Base-by-base conservation (phyloP, 2,797 vertebrate genomes). In the Helicolenus hilgendorfi region DNA sequence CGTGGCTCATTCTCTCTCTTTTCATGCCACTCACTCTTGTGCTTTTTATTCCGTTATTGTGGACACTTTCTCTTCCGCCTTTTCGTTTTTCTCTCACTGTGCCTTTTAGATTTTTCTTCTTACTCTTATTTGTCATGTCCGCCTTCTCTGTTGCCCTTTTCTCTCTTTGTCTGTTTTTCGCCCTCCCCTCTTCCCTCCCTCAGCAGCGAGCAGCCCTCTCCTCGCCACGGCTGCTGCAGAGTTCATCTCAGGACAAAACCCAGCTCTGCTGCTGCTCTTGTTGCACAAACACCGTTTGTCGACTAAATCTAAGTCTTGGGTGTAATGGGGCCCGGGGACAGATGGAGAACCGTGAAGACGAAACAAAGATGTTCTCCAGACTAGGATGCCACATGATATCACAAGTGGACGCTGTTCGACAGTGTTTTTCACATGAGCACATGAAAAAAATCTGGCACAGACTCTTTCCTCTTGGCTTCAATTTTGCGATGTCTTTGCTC, bases 181-280 rank as follows among this genome's bases (percentile, higher is more conserved):
- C 84, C 79, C 86, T 88, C 85, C 77, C 38, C 65, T 72, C 91
- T 74, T 76, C 38, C 27, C 82, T 84, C 81, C 1, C 67, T 88
- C 91, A 76, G 89, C 89, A 85, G 78, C 27, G 70, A 87, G 81
- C 90, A 89, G 90, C 76, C 75, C 64, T 89, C 85, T 36, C 68
- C 72, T 89, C 85, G 33, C 68, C 76, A 24, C 70, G 73, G 72
- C 88, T 92, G 92, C 92, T 91, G 93, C 85, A 76, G 89, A 87
- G 96, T 96, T 96, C 95, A 96, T 79, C 67, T 87, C 60, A 92
- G 96, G 96, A 96, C 95, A 96, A 83, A 29, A 26, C 38, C 45
- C 29, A 2, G 53, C 87, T 76, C 83, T 59, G 84, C 76, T 75
- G 77, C 56, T 41, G 71, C 65, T 64, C 67, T 49, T 68, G 6